These are phyloP conservation scores for Calliopsis andreniformis DNA, from an alignment of 1,140 invertebrate species.

Conservation along the genomic window DNA sequence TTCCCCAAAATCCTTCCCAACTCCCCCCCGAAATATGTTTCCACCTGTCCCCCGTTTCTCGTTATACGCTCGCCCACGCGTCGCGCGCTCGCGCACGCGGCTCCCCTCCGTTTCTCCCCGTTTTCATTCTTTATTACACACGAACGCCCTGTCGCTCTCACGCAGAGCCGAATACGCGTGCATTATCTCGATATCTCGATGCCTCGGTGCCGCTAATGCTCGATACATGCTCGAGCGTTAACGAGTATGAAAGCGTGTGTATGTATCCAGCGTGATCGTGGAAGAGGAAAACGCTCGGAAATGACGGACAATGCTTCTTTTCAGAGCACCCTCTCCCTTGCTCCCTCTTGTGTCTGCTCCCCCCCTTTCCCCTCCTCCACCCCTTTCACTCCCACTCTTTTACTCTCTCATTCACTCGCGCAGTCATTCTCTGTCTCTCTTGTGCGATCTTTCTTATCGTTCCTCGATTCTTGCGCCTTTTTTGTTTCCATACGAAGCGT, in stretches of 20 bases:
- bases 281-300: constrained; percentile 56
- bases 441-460: too few species aligned
- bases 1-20: constrained; percentile 15
- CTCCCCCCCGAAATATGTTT: constrained; percentile 39
- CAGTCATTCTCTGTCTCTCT: too few species aligned
- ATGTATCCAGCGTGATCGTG: constrained; percentile 19
- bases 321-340: constrained; percentile 14
- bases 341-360: constrained; percentile 6
- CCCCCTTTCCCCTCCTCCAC: constrained; percentile 24
- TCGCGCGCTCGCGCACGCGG: not conserved
- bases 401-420: not conserved
- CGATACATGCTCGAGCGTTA: constrained; percentile 28
- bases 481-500: too few species aligned
- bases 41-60: constrained; percentile 32
- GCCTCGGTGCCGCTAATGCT: constrained; percentile 21
- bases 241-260: constrained; percentile 30
- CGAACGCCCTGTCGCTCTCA: constrained; percentile 59
- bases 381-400: constrained; percentile 14
- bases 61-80: constrained; percentile 37
- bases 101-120: not conserved
- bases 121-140: constrained; percentile 57
- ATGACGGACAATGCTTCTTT: constrained; percentile 46
- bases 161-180: constrained; percentile 61
- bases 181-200: constrained; percentile 60
- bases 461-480: too few species aligned